Percentiles rank a stretch among this genome's conserved stretches.
These are phyloP conservation scores for Phenganax subtilis DNA, from an alignment of 92 coral and sea anemone genomes.

Conservation along the genomic window DNA sequence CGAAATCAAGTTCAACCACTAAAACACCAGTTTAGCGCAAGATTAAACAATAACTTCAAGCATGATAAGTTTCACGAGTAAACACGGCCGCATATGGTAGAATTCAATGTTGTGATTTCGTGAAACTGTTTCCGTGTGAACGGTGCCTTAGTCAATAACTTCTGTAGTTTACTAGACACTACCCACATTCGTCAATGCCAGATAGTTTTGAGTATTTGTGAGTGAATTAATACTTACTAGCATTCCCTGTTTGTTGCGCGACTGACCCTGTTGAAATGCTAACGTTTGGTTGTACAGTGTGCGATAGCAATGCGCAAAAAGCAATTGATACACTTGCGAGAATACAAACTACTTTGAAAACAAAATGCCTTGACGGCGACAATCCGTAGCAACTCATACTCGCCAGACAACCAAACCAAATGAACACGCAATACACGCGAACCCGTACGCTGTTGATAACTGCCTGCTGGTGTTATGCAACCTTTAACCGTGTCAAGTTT, in stretches of 20 bases:
- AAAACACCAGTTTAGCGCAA: no score
- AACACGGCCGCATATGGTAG: no score
- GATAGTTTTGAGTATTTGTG: no score
- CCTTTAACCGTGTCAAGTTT: background rate
- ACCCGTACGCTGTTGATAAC: no score
- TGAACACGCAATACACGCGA: no score
- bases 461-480: background rate
- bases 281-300: background rate
- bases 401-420: background rate
- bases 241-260: background rate
- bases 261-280: background rate
- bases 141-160: background rate
- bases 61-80: no score
- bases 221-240: background rate
- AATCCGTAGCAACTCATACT: background rate
- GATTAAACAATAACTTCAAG: no score
- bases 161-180: background rate
- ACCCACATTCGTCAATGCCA: background rate
- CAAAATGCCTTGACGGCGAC: background rate
- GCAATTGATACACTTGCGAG: background rate
- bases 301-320: background rate
- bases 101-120: no score
- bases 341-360: background rate
- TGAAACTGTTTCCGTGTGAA: no score
- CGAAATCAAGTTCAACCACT: no score